phyloP scores from a whole-genome alignment of 2,888 invertebrate species.

The Micoletzkya japonica region DNA sequence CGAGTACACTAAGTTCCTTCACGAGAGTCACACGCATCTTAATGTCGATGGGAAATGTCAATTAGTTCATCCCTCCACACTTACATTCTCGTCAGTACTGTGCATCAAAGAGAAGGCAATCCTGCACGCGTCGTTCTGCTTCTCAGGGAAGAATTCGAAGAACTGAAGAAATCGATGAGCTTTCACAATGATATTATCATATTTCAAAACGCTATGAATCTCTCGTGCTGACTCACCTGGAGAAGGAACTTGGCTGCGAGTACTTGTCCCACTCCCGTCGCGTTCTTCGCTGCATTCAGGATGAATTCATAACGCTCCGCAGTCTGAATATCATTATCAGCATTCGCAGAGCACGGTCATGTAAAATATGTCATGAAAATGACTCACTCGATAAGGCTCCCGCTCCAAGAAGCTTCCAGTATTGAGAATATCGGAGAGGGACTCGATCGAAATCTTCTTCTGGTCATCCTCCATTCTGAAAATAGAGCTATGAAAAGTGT shows the following conservation, averaged over 20 bases:
- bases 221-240: neutral
- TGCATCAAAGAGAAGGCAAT: neutral
- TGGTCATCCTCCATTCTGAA: neutral
- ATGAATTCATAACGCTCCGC: slow-evolving; percentile 8
- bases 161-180: neutral
- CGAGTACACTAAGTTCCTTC: neutral
- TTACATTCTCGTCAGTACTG: slow-evolving; percentile 5
- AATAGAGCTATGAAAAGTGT: neutral
- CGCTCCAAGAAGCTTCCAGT: neutral
- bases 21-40: slow-evolving; percentile 19
- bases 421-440: neutral
- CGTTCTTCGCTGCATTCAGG: slow-evolving; percentile 7
- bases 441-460: neutral
- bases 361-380: neutral
- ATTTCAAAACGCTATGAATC: neutral
- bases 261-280: neutral
- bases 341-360: neutral
- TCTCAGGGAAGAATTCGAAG: slow-evolving; percentile 5
- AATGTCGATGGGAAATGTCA: neutral
- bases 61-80: neutral
- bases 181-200: neutral
- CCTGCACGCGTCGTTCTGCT: neutral
- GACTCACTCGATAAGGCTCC: neutral
- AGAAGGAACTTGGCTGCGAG: slow-evolving; percentile 12
- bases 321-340: neutral